These are phyloP conservation scores for Balaeniceps rex DNA, from an alignment of 2,113 vertebrate species.

Conservation along the genomic window DNA sequence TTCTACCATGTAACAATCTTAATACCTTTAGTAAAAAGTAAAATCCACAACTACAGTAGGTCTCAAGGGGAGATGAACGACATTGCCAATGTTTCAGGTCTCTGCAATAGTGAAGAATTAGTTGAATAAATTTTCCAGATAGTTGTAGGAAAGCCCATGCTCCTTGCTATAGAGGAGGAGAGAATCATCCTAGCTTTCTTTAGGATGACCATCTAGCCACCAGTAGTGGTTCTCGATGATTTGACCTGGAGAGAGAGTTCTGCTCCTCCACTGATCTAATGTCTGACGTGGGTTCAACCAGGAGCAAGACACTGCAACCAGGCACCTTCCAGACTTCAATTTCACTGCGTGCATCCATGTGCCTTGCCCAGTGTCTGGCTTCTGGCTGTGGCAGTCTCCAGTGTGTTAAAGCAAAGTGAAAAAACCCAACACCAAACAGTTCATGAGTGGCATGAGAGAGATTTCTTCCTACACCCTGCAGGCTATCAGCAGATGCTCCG, in stretches of 20 bases:
- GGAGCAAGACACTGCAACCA: not conserved
- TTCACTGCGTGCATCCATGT: rapidly evolving
- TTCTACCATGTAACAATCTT: not conserved
- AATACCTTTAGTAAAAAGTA: not conserved
- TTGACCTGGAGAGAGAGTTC: not conserved
- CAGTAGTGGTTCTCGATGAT: not conserved
- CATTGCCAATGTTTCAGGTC: not conserved
- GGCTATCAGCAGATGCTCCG: not conserved
- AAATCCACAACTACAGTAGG: not conserved
- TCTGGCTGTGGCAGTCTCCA: not conserved
- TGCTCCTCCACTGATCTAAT: not conserved
- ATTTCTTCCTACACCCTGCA: not conserved
- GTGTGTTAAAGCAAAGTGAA: not conserved
- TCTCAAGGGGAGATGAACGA: not conserved
- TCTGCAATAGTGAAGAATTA: not conserved
- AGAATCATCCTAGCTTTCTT: not conserved
- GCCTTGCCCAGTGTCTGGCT: not conserved
- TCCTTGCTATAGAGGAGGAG: not conserved
- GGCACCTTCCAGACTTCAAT: not conserved
- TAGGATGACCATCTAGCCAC: not conserved
- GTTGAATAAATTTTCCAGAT: not conserved
- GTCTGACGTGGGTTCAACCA: not conserved
- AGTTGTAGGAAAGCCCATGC: not conserved
- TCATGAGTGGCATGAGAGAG: not conserved
- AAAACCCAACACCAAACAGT: not conserved